A percentile compares a stretch with the other conserved stretches of the same genome.
phyloP scores from a whole-genome alignment of 92 coral and sea anemone genomes.

The Blastomussa wellsi region DNA sequence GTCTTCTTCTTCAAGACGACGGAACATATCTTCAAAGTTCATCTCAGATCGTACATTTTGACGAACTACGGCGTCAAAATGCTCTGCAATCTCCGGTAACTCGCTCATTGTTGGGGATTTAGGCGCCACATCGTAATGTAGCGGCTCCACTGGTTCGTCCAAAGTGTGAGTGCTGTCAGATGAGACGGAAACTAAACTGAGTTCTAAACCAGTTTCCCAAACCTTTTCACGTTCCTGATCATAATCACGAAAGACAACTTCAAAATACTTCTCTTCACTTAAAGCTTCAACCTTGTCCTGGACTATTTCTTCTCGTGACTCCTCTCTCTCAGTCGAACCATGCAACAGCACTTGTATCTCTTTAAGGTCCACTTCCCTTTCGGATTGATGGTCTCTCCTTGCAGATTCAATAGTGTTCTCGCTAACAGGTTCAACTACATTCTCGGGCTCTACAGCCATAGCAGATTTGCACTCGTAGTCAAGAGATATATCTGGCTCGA shows the following conservation, averaged over 20 bases:
- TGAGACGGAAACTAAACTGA: not conserved
- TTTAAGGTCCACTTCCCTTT: slow-evolving; percentile 9
- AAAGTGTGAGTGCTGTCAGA: not conserved
- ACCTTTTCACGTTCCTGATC: slow-evolving; percentile 2
- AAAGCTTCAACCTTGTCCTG: not conserved
- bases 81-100: slow-evolving; percentile 27
- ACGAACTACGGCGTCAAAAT: slow-evolving; percentile 9
- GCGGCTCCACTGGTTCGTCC: not conserved
- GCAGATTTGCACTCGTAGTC: not conserved
- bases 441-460: not conserved
- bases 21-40: slow-evolving; percentile 47
- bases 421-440: not conserved
- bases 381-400: not conserved
- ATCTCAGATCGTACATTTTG: slow-evolving; percentile 33
- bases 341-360: not conserved
- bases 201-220: not conserved
- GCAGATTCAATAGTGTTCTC: slow-evolving; percentile 8
- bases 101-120: not conserved
- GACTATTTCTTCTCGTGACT: slow-evolving; percentile 1
- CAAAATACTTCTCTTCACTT: not conserved
- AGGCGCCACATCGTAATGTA: slow-evolving; percentile 3
- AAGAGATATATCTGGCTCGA: slow-evolving; percentile 1
- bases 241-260: slow-evolving; percentile 11
- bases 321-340: slow-evolving; percentile 2
- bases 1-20: slow-evolving; percentile 38